Base-by-base conservation (phyloP, 2,888 invertebrate genomes). In the Acanthococcus lagerstroemiae region DNA sequence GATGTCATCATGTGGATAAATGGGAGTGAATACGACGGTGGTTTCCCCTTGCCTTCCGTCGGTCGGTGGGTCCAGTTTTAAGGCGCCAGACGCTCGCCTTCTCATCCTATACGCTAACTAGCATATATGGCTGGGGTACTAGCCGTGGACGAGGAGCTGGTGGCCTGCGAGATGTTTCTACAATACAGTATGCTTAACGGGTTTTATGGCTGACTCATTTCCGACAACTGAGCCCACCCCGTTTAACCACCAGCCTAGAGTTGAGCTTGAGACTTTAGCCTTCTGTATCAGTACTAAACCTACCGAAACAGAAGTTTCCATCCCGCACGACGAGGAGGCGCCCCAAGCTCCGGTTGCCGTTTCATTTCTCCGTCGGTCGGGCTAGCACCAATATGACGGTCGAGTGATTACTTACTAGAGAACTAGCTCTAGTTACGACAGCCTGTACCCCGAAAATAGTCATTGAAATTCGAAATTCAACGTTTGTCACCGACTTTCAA, bases 291-390 rank as follows among this genome's bases (percentile, higher is more conserved):
- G 50, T 48, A 6, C 50, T 48, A n/a, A 48, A n/a, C 50, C 50
- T 48, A 48, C 50, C 7, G 50, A 48, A 48, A 19, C 17, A n/a
- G 50, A 48, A 48, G 9, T 48, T 48, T 48, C 17, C 50, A 30
- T 15, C 37, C 37, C 37, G 15, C 37, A 30, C 37, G 37, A 30
- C 37, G 37, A 15, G 37, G 6, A 30, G 7, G 37, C 37, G 37
- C 7, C 37, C 6, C 37, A 15, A 30, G 37, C 37, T 30, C 37
- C 15, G 37, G 37, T 19, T 48, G 50, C 50, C 21, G 50, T 48
- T 48, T 48, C 50, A 48, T 48, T 48, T 48, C 50, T 48, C 50
- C 50, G 50, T 19, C 50, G 50, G 21, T 48, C 7, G 50, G 50
- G 12, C 44, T 37, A 37, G 44, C 44, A 37, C 9, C 44, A 12